These are phyloP conservation scores for Myotis davidii DNA, from an alignment of 2,113 vertebrate genomes.

Conservation along the genomic window DNA sequence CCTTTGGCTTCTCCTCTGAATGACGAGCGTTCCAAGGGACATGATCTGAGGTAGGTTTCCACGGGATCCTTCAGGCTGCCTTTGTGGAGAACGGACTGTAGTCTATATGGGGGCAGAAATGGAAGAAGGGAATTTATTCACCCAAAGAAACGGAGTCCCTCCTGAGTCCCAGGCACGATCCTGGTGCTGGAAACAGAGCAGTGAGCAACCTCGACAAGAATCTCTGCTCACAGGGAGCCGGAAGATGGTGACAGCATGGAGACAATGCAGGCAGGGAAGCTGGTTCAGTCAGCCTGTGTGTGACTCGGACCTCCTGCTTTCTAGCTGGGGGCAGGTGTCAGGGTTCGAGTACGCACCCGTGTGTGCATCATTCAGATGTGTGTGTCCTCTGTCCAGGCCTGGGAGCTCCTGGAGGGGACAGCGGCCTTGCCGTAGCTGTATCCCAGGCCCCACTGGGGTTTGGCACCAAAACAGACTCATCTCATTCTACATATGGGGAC, in stretches of 20 bases:
- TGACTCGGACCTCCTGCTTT: neutral
- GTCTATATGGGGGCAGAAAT: neutral
- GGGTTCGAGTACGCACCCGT: too few relatives aligned
- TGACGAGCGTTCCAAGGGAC: neutral
- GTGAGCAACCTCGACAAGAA: neutral
- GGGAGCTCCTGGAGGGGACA: neutral
- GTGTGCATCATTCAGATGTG: accelerated
- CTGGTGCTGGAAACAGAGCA: neutral
- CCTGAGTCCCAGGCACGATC: neutral
- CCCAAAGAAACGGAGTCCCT: neutral
- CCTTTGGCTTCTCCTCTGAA: neutral
- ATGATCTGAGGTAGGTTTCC: neutral
- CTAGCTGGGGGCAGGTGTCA: neutral
- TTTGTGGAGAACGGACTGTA: neutral
- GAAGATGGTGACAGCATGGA: accelerated
- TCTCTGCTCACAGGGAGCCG: neutral
- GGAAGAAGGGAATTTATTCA: neutral
- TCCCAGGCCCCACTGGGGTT: neutral
- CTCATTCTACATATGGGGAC: neutral
- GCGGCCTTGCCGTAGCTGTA: neutral
- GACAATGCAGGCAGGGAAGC: neutral
- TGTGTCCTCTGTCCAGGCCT: neutral
- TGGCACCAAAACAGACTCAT: neutral
- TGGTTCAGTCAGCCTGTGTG: neutral
- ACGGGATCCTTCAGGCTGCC: too few relatives aligned